Conservation (phyloP, 1,140 invertebrate genomes). For the Drosophila auraria region DNA sequence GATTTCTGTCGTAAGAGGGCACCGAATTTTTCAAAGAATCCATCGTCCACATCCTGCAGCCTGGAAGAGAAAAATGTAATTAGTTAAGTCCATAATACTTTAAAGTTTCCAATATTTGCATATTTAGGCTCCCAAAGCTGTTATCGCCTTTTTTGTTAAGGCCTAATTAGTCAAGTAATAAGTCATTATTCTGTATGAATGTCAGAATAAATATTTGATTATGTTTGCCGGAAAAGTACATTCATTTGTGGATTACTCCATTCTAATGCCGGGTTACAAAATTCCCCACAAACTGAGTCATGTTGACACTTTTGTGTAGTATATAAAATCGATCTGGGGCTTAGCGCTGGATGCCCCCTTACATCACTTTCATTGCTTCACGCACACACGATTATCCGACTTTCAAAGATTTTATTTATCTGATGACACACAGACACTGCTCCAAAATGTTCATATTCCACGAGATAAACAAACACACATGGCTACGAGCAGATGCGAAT, state of each 20-base stretch:
- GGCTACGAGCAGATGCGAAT: conserved; percentile 10
- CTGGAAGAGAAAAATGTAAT: conserved; percentile 76
- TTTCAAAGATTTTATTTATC: conserved; percentile 29
- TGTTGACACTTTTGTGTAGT: conserved; percentile 5
- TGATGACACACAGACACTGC: conserved; percentile 20
- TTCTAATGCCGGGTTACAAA: conserved; percentile 13
- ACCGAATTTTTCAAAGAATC: conserved; percentile 93
- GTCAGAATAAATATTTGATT: conserved; percentile 10
- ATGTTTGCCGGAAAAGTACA: conserved; percentile 9
- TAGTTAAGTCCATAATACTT: background rate
- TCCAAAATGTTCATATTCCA: conserved; percentile 25
- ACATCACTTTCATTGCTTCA: conserved; percentile 31
- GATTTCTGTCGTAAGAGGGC: conserved; percentile 89
- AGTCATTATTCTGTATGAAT: conserved; percentile 3
- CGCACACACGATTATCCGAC: conserved; percentile 26
- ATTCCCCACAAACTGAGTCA: conserved; percentile 29
- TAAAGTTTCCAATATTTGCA: background rate
- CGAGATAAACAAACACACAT: conserved; percentile 33
- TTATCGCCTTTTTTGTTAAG: background rate
- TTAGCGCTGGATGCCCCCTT: conserved; percentile 4
- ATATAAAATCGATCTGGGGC: conserved; percentile 32
- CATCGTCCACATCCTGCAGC: conserved; percentile 91
- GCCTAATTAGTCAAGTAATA: conserved; percentile 6
- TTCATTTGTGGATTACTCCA: conserved; percentile 1
- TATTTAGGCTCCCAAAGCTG: background rate